Evolutionary conservation across 2,113 vertebrate species (phyloP).

Genomic region (Coptodon bakossiorum): DNA sequence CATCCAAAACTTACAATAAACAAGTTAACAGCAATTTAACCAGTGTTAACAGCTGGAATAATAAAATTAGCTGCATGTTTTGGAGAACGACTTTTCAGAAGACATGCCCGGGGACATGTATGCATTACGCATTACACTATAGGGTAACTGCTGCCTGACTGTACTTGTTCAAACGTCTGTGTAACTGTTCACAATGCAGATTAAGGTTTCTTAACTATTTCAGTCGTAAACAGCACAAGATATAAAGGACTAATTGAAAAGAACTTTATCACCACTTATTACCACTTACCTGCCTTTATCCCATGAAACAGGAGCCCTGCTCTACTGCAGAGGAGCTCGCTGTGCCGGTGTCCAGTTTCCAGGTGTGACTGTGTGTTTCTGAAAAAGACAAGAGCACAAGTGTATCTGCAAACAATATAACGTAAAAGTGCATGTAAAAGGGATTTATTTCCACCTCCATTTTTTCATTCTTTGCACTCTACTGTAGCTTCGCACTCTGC

Average conservation of each 20-base stretch:
- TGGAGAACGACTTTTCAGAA: neutral
- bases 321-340: neutral
- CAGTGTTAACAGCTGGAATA: rapidly evolving
- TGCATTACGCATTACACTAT: neutral
- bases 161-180: neutral
- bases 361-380: neutral
- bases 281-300: neutral
- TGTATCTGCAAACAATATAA: neutral
- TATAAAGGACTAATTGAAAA: neutral
- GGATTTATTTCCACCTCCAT: neutral
- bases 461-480: neutral
- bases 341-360: neutral
- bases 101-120: rapidly evolving
- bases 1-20: neutral
- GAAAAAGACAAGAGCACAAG: neutral
- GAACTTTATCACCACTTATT: neutral
- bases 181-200: neutral
- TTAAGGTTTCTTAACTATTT: neutral
- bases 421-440: neutral
- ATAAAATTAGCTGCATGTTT: neutral
- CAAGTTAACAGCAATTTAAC: neutral
- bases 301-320: neutral
- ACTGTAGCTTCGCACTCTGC: neutral
- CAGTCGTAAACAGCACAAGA: neutral
- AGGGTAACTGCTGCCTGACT: neutral